Conservation (phyloP, 2,113 vertebrate genomes). For the Plectropomus leopardus region DNA sequence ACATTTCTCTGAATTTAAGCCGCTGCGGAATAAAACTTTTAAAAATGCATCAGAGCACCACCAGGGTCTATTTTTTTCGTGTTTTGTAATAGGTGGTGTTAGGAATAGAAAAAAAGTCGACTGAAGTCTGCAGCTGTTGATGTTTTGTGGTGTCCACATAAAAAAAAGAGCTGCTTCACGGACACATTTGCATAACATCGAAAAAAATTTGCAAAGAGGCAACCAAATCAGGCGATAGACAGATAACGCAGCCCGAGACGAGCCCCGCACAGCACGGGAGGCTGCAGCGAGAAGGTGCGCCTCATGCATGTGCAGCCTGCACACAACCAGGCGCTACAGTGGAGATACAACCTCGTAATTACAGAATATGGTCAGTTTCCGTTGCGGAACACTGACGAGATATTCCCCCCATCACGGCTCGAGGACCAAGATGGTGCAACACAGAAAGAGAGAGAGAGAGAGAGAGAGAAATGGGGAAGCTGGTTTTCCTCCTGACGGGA, state of each 20-base stretch:
- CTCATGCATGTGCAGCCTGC: background rate
- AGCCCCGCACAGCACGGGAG: slow-evolving; percentile 35
- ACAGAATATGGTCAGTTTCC: slow-evolving; percentile 55
- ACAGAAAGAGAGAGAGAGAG: slow-evolving; percentile 19
- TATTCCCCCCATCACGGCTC: slow-evolving; percentile 16
- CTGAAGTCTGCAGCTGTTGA: slow-evolving; percentile 28
- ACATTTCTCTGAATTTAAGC: background rate
- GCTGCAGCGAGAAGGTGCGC: slow-evolving; percentile 41
- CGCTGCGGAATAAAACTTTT: background rate
- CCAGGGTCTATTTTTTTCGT: too few species aligned
- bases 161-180: slow-evolving; percentile 32
- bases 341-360: slow-evolving; percentile 17
- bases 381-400: slow-evolving; percentile 63
- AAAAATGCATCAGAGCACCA: background rate
- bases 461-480: too few species aligned
- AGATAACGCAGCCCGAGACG: slow-evolving; percentile 46
- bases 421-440: slow-evolving; percentile 66
- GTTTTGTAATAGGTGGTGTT: background rate
- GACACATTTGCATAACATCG: slow-evolving; percentile 74
- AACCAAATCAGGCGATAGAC: slow-evolving; percentile 73
- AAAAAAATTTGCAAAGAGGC: slow-evolving; percentile 73
- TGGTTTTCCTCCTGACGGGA: background rate
- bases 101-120: background rate
- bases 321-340: background rate
- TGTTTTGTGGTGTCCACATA: background rate